phyloP scores from a whole-genome alignment of 2,797 vertebrate species.

The Hydrophis major region DNA sequence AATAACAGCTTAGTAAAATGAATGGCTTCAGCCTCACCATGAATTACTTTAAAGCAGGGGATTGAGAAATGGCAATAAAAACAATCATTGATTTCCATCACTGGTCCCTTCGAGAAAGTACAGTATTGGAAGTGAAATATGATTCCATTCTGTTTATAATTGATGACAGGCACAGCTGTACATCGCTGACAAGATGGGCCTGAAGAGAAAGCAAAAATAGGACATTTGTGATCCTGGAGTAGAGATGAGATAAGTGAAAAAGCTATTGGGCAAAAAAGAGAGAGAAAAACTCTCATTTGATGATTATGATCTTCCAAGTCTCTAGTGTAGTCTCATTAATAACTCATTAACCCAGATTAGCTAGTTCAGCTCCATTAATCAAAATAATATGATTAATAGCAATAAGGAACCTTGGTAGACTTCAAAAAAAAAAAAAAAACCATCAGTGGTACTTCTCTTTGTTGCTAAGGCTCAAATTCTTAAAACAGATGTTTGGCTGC shows the following conservation, averaged over 20 bases:
- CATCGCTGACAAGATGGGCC: neutral
- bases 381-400: slow-evolving; percentile 57
- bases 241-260: slow-evolving; percentile 49
- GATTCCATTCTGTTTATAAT: slow-evolving; percentile 21
- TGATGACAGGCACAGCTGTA: slow-evolving; percentile 42
- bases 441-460: neutral
- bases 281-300: slow-evolving; percentile 33
- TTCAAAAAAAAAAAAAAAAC: slow-evolving; percentile 29
- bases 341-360: slow-evolving; percentile 45
- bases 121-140: slow-evolving; percentile 48
- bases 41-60: slow-evolving; percentile 66
- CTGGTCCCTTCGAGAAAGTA: slow-evolving; percentile 20
- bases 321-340: slow-evolving; percentile 56
- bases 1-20: slow-evolving; percentile 63
- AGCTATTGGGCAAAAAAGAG: neutral
- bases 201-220: neutral
- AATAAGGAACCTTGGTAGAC: slow-evolving; percentile 19
- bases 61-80: slow-evolving; percentile 60
- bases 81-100: slow-evolving; percentile 62
- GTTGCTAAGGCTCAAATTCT: neutral
- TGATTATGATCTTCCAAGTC: slow-evolving; percentile 41
- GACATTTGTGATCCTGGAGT: neutral
- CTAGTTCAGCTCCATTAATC: slow-evolving; percentile 50
- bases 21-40: slow-evolving; percentile 48
- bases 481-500: neutral